These are phyloP conservation scores for Magallana gigas DNA, from an alignment of 1,140 invertebrate species.

Conservation along the genomic window DNA sequence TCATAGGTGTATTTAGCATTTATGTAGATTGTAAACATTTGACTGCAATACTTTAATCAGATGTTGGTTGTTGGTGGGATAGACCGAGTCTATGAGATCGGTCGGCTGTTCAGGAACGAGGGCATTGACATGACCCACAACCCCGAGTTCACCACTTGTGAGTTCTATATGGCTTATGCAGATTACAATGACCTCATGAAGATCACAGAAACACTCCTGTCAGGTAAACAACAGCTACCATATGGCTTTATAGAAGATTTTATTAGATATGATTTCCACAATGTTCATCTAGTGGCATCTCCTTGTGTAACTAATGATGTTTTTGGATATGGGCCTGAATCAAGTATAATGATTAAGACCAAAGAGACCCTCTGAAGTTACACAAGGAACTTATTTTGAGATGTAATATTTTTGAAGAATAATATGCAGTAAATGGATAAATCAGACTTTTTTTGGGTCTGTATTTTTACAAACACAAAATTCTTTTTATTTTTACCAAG, in stretches of 20 bases:
- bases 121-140: conserved; percentile 99
- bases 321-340: neutral
- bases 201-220: conserved; percentile 95
- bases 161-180: conserved; percentile 99
- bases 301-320: neutral
- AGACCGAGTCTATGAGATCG: conserved; percentile 98
- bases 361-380: no score
- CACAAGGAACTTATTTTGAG: no score
- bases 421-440: no score
- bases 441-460: no score
- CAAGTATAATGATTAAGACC: no score
- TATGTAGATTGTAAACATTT: no score
- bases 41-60: conserved; percentile 77
- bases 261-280: no score
- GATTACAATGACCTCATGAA: conserved; percentile 98
- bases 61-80: conserved; percentile 98
- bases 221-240: conserved; percentile 81
- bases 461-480: no score
- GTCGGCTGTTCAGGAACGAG: conserved; percentile 98
- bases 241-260: no score
- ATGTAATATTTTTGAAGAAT: no score
- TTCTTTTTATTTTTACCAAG: no score
- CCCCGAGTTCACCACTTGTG: conserved; percentile 99
- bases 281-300: neutral
- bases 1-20: no score